phyloP scores from a whole-genome alignment of 2,797 vertebrate genomes.

The Myotis vivesi region DNA sequence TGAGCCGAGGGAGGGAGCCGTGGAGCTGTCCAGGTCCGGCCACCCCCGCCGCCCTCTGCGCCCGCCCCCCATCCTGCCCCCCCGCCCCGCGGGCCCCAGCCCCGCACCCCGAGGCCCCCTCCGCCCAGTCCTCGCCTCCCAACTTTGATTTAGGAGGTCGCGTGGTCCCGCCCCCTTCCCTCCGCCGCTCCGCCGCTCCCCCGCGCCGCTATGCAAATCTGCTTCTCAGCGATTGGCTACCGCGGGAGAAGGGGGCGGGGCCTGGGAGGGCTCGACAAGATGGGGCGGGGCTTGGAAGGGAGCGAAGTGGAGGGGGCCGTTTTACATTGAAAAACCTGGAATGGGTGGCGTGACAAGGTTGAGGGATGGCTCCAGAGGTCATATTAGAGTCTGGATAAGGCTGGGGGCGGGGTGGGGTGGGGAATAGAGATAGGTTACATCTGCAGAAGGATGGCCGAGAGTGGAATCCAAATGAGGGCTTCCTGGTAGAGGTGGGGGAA shows the following conservation, averaged over 20 bases:
- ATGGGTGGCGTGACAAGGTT: background rate
- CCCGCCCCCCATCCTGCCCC: slow-evolving; percentile 61
- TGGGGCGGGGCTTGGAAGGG: slow-evolving; percentile 37
- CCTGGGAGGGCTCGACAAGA: slow-evolving; percentile 38
- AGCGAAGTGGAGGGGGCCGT: background rate
- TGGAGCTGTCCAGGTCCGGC: slow-evolving; percentile 83
- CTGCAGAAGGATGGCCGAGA: background rate
- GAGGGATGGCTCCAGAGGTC: background rate
- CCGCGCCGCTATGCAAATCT: slow-evolving; percentile 67
- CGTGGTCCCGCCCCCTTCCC: slow-evolving; percentile 61
- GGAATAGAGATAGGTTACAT: background rate
- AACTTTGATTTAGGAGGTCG: slow-evolving; percentile 79
- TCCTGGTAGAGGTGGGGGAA: background rate
- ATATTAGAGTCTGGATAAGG: background rate
- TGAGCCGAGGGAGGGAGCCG: slow-evolving; percentile 80
- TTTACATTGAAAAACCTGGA: background rate
- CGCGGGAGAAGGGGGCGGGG: slow-evolving; percentile 43
- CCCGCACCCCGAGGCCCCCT: slow-evolving; percentile 67
- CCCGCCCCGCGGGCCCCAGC: slow-evolving; percentile 18
- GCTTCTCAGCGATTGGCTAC: slow-evolving; percentile 69
- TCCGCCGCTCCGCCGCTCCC: slow-evolving; percentile 38
- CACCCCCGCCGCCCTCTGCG: slow-evolving; percentile 57
- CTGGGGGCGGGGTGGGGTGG: background rate
- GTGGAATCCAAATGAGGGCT: slow-evolving; percentile 38
- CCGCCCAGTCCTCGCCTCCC: slow-evolving; percentile 71